Base-by-base conservation (phyloP, 37 sponge, comb jelly and placozoan genomes). In the Dysidea cf. avara region DNA sequence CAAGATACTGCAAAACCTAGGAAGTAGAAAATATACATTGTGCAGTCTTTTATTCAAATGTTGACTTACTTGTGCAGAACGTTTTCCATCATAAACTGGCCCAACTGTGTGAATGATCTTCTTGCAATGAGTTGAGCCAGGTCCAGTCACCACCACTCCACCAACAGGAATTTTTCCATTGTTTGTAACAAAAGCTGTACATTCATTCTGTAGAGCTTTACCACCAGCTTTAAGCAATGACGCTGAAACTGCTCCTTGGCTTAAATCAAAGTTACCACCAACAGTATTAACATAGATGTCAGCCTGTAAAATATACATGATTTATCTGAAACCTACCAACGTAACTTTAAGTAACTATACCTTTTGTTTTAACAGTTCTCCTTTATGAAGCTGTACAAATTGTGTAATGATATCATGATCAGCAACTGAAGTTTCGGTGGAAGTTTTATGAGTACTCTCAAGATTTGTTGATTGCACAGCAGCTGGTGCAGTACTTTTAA, bases 211-310 rank as follows among this genome's bases (percentile, higher is more conserved):
- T 17, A 88, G 30, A 39, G 16, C 28, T 18, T 39, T 68, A 18
- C 89, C 89, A 14, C 65, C 89, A 59, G 70, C 83, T 39, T 46
- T 71, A 26, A 72, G 39, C 16, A 88, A 34, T 16, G 61, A 58
- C 25, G 61, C 40, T 17, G 89, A 37, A 3, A 88, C 75, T 17
- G 57, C 61, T 24, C 89, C 89, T 25, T 53, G 37, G 9, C 59
- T 56, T 3, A 85, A 74, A 24, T 79, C 64, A 26, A 88, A 61
- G 14, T 66, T 37, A 1, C 0, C 9, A 39, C 73, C 69, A 20
- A 83, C 63, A n/a, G 83, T 73, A 49, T 88, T 88, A 33, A 88
- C 80, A 33, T 78, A 77, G 1, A 74, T 78, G 51, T 88, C 79
- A 67, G 72, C 89, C 89, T 88, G 53, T 28, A 74, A 31, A 50